These are phyloP conservation scores for Peromyscus californicus DNA, from an alignment of 2,113 vertebrate genomes.

Conservation along the genomic window DNA sequence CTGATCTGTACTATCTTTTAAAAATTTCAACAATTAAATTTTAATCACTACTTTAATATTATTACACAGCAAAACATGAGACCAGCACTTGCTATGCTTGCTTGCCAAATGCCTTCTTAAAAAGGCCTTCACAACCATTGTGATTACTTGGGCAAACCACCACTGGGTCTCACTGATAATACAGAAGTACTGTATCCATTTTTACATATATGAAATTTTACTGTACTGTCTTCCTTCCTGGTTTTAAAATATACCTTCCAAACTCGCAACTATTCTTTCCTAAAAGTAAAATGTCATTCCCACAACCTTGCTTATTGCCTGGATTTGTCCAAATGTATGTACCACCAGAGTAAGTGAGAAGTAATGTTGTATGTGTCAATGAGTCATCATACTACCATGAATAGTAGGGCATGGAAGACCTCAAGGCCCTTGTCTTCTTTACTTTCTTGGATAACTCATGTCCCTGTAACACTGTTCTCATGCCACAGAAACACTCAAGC, in stretches of 20 bases:
- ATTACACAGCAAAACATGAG: not conserved
- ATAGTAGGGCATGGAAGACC: not conserved
- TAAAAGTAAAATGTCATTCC: not conserved
- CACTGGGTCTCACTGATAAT: not conserved
- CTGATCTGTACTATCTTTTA: not conserved
- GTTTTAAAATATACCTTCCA: not conserved
- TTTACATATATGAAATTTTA: not conserved
- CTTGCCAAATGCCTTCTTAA: not conserved
- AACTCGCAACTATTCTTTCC: not conserved
- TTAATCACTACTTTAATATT: not conserved
- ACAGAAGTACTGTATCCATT: not conserved
- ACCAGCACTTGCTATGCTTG: rapidly evolving
- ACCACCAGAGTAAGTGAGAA: not conserved
- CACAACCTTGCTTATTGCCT: not conserved
- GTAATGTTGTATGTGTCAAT: not conserved
- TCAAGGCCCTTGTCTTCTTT: too few species aligned
- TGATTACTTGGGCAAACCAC: not conserved
- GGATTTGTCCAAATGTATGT: not conserved
- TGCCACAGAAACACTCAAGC: not conserved
- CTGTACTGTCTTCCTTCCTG: not conserved
- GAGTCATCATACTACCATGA: not conserved
- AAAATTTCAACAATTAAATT: not conserved
- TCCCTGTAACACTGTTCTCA: not conserved
- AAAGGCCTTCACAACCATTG: not conserved
- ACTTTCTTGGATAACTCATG: not conserved